Evolutionary conservation across 2,113 vertebrate genomes (phyloP).

Genomic region (Hemicordylus capensis): DNA sequence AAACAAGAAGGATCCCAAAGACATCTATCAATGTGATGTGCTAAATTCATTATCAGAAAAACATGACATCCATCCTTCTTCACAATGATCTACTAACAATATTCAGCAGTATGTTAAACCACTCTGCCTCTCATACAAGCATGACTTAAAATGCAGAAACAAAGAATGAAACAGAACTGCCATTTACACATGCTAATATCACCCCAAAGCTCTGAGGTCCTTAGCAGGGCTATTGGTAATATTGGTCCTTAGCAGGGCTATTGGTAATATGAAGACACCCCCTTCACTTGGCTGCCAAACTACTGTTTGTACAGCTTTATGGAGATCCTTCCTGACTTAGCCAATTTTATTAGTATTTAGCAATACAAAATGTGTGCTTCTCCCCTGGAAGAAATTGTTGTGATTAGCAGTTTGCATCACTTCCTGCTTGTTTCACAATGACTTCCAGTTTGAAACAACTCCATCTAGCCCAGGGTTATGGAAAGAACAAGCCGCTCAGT

Average conservation of each 20-base stretch:
- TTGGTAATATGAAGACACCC: not conserved
- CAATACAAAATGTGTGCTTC: not conserved
- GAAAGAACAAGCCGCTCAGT: not conserved
- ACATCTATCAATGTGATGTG: not conserved
- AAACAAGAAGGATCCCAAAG: constrained; percentile 19
- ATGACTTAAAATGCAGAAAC: not conserved
- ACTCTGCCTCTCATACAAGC: not conserved
- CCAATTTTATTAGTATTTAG: not conserved
- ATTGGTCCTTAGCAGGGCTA: not conserved
- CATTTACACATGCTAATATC: not conserved
- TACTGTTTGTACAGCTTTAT: not conserved
- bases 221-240: not conserved
- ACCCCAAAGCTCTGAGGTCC: not conserved
- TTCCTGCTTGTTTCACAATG: constrained; percentile 15
- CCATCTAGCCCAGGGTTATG: accelerated
- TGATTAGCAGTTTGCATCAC: constrained; percentile 20
- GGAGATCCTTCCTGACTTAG: not conserved
- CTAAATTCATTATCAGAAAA: constrained; percentile 8
- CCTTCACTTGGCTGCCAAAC: not conserved
- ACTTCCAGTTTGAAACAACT: constrained; percentile 28
- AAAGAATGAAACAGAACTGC: not conserved
- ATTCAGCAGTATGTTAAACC: constrained; percentile 4
- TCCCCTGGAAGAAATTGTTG: not conserved
- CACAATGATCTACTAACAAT: not conserved
- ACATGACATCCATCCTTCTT: constrained; percentile 14